These are phyloP conservation scores for Tenebrosternarchus preto DNA, from an alignment of 2,113 vertebrate genomes.

Conservation along the genomic window DNA sequence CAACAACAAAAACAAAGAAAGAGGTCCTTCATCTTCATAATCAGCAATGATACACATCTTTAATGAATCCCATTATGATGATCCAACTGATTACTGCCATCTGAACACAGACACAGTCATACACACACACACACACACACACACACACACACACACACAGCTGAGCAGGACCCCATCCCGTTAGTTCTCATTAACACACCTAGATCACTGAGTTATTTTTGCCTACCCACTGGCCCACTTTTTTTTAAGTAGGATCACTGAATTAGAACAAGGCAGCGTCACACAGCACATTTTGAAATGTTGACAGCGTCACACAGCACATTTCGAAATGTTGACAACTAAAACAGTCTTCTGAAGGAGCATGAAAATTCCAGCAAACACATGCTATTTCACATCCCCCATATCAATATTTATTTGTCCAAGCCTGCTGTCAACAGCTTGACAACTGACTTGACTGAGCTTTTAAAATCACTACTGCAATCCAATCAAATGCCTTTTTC, in stretches of 20 bases:
- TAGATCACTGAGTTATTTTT: conserved; percentile 5
- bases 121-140: background rate
- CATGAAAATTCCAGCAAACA: background rate
- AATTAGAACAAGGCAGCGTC: background rate
- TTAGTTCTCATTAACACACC: conserved; percentile 21
- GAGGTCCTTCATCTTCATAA: conserved; percentile 26
- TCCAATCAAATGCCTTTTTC: conserved; percentile 25
- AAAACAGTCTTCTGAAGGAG: background rate
- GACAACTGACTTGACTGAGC: background rate
- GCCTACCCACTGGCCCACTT: background rate
- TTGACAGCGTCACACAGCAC: background rate
- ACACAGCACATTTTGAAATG: background rate
- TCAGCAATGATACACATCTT: conserved; percentile 14
- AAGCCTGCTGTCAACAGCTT: conserved; percentile 7
- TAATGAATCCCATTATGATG: conserved; percentile 24
- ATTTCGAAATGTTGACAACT: background rate
- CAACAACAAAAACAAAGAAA: conserved; percentile 18
- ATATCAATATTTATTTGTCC: conserved; percentile 29
- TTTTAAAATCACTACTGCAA: conserved; percentile 19
- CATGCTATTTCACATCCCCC: background rate
- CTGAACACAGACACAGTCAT: background rate
- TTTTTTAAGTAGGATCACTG: background rate
- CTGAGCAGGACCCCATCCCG: background rate
- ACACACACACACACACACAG: background rate
- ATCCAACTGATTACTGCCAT: background rate